phyloP scores from a whole-genome alignment of 1,140 invertebrate species.

The Achroia grisella region DNA sequence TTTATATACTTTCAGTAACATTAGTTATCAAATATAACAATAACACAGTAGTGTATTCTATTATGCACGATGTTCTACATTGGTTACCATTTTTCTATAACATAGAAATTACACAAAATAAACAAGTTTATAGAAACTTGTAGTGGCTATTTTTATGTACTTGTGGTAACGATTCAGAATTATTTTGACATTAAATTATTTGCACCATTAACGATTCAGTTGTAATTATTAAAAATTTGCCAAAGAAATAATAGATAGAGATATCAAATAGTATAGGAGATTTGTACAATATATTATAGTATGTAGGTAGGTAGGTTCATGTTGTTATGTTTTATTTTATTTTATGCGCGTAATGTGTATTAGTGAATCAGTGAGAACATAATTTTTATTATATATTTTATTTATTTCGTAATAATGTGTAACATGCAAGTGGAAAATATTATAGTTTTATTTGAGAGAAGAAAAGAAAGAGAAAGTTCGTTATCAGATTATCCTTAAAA shows the following conservation, averaged over 20 bases:
- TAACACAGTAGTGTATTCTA: no score
- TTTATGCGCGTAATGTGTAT: conserved; percentile 1
- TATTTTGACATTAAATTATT: neutral
- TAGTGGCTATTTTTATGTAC: neutral
- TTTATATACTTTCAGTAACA: no score
- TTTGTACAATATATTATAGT: conserved; percentile 45
- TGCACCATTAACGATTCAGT: neutral
- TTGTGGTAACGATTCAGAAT: neutral
- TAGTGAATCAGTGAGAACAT: neutral
- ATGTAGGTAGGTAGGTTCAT: conserved; percentile 18
- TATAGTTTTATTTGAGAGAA: conserved; percentile 15
- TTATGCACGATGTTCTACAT: no score
- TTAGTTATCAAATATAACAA: no score
- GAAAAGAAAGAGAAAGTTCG: no score
- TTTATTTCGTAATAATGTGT: conserved; percentile 1
- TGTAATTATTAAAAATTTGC: conserved; percentile 33
- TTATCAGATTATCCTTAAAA: no score
- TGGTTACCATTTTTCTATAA: no score
- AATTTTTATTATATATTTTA: conserved; percentile 2
- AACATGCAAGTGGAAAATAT: conserved; percentile 12
- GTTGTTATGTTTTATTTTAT: conserved; percentile 13
- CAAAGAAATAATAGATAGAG: conserved; percentile 41
- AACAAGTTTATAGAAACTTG: no score
- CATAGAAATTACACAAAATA: no score
- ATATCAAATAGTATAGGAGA: conserved; percentile 18